Conservation (phyloP, 1,140 invertebrate species). For the Maniola jurtina region DNA sequence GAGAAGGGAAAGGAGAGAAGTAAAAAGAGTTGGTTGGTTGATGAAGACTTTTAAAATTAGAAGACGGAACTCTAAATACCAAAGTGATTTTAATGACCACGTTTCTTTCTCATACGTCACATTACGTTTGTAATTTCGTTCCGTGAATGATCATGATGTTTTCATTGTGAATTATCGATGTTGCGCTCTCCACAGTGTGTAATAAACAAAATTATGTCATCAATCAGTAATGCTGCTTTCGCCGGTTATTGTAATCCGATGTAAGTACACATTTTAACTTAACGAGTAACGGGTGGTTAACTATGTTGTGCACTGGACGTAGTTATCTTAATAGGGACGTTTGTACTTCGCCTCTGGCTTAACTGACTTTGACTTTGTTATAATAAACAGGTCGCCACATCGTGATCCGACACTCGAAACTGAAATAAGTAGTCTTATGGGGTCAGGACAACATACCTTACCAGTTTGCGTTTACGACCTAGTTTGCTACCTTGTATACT, state of each 20-base stretch:
- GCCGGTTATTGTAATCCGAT: conserved; percentile 21
- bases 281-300: conserved; percentile 2
- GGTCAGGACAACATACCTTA: too few relatives aligned
- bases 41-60: background rate
- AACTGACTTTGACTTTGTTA: too few relatives aligned
- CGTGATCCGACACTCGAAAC: too few relatives aligned
- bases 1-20: too few relatives aligned
- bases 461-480: too few relatives aligned
- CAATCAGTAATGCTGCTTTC: conserved; percentile 23
- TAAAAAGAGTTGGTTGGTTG: too few relatives aligned
- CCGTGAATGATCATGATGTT: conserved; percentile 40
- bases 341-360: conserved; percentile 37
- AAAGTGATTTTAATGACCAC: conserved; percentile 23
- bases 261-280: conserved; percentile 14
- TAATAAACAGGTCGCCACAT: too few relatives aligned
- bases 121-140: conserved; percentile 39
- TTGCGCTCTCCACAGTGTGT: conserved; percentile 12
- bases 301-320: background rate
- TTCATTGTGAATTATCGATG: conserved; percentile 50
- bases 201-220: conserved; percentile 29
- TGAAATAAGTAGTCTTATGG: too few relatives aligned
- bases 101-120: conserved; percentile 13
- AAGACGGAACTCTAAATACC: conserved; percentile 14
- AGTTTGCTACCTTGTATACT: too few relatives aligned
- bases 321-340: conserved; percentile 40